Evolutionary conservation across 2,797 vertebrate species (phyloP), one percentile per base, ranked within the genome.

Genomic region (Tangara arthus): DNA sequence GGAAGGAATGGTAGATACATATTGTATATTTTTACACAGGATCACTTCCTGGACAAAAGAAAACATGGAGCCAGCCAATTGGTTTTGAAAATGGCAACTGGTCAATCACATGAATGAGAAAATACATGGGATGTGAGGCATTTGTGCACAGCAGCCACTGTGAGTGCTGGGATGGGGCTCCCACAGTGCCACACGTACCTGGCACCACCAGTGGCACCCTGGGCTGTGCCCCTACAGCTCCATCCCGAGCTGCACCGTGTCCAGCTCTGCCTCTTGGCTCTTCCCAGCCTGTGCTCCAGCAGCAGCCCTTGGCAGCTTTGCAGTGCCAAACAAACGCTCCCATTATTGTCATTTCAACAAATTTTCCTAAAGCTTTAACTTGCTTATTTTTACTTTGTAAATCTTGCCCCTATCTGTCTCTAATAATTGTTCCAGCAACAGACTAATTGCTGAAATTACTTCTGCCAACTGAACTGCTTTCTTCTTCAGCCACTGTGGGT

Each of bases 121-220:
- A 47, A 26, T 4, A 3, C 3, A 2, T 11, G 60, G 14, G 8
- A 26, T 11, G 8, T 9, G 9, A 59, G 22, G 44, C 34, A 57
- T 34, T 0, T 0, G 0, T 47, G 47, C 69, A 11, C 1, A 5
- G 42, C 15, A 2, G 23, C 26, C 9, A 0, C 24, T 10, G 55
- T 15, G 32, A 5, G 32, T 18, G 27, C 30, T 24, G 42, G 34
- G 18, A 34, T 0, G 0, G 65, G 44, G 30, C 6, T 69, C 28
- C 57, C 2, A 0, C 4, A 1, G 32, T 47, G 63, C 42, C 2
- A 2, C 30, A 10, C 0, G 0, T 9, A 4, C 20, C 39, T 86
- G 63, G 53, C 34, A 53, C 24, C 19, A 7, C 12, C 3, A 1
- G 35, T 10, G 18, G 12, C 39, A 11, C 1, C 0, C 12, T 0